Evolutionary conservation across 2,797 vertebrate species (phyloP).

Genomic region (Pelochelys cantorii): DNA sequence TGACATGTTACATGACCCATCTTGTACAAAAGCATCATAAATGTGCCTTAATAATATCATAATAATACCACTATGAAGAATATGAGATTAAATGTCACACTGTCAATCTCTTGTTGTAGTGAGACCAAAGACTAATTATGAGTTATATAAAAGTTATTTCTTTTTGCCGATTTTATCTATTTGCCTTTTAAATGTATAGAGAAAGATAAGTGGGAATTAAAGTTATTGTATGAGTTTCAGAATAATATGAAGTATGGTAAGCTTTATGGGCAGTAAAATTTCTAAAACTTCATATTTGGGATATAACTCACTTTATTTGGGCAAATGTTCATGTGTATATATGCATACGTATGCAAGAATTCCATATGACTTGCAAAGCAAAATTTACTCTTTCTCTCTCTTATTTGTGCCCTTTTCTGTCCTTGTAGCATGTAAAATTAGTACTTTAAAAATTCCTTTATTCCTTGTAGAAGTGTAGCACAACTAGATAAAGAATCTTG

Average conservation of each 20-base stretch:
- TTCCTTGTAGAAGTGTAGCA: neutral
- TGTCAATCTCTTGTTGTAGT: neutral
- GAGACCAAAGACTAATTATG: neutral
- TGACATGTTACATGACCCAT: too few species aligned
- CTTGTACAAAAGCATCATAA: too few species aligned
- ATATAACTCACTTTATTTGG: neutral
- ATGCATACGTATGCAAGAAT: neutral
- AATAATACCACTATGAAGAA: too few species aligned
- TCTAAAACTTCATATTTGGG: slow-evolving; percentile 9
- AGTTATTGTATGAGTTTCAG: neutral
- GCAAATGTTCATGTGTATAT: neutral
- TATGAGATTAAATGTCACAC: too few species aligned
- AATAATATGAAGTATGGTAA: neutral
- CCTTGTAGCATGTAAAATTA: neutral
- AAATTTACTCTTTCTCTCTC: neutral
- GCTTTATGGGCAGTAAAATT: neutral
- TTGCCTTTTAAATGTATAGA: neutral
- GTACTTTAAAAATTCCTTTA: neutral
- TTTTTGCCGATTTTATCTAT: neutral
- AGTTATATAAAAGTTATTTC: neutral
- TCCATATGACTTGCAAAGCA: neutral
- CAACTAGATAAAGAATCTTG: neutral
- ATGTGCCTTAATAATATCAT: too few species aligned
- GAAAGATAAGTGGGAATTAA: neutral
- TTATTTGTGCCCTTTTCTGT: neutral